These are phyloP conservation scores for Limenitis camilla DNA, from an alignment of 2,888 invertebrate species.

Conservation along the genomic window DNA sequence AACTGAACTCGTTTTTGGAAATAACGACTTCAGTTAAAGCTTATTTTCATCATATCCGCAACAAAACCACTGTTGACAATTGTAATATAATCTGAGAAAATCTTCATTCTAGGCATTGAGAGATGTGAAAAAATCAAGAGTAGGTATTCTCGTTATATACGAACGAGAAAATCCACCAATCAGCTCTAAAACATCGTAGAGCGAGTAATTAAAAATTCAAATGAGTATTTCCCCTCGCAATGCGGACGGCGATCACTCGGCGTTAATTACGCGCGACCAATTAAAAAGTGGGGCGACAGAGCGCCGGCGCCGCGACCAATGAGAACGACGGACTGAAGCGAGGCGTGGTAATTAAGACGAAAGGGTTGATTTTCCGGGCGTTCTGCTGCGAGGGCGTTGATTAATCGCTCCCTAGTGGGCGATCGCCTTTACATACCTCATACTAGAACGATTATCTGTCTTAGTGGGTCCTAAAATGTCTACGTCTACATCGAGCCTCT, in stretches of 20 bases:
- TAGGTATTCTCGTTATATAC: too few species aligned
- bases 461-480: too few species aligned
- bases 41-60: too few species aligned
- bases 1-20: too few species aligned
- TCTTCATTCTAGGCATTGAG: too few species aligned
- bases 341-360: slow-evolving; percentile 73
- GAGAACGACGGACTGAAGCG: slow-evolving; percentile 53
- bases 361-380: slow-evolving; percentile 73
- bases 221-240: slow-evolving; percentile 61
- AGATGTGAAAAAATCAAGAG: too few species aligned
- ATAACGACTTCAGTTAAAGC: too few species aligned
- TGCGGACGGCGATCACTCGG: slow-evolving; percentile 64
- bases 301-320: slow-evolving; percentile 52
- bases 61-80: too few species aligned
- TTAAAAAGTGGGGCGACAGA: slow-evolving; percentile 61
- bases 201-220: slow-evolving; percentile 70
- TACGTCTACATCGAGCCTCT: too few species aligned
- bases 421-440: slow-evolving; percentile 9
- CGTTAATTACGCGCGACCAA: slow-evolving; percentile 70
- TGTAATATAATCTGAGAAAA: too few species aligned
- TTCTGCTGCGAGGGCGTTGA: slow-evolving; percentile 48
- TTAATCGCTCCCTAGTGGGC: slow-evolving; percentile 48
- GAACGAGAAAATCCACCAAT: slow-evolving; percentile 47
- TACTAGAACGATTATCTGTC: neutral
- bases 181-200: slow-evolving; percentile 34